Evolutionary conservation across 1,140 invertebrate genomes (phyloP).

Genomic region (Drosophila insularis): DNA sequence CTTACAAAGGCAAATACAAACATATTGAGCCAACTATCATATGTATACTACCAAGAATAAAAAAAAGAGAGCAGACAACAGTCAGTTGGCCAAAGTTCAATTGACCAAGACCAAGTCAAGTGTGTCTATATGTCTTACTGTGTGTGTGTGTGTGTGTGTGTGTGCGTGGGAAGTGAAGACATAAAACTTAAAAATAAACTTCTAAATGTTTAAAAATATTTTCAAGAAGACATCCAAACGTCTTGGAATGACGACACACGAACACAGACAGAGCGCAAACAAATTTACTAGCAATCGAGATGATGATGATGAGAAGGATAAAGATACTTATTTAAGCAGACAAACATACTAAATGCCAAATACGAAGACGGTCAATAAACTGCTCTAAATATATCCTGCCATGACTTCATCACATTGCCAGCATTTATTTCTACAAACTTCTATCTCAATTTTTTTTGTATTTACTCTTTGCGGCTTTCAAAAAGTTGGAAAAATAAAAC

Average conservation of each 20-base stretch:
- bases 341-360: slow-evolving; percentile 43
- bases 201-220: slow-evolving; percentile 45
- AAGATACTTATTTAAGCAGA: slow-evolving; percentile 49
- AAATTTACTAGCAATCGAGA: slow-evolving; percentile 51
- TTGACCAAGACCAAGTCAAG: slow-evolving; percentile 33
- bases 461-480: not conserved
- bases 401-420: not conserved
- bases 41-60: not conserved
- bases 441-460: not conserved
- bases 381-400: slow-evolving; percentile 7
- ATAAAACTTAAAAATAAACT: slow-evolving; percentile 59
- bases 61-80: slow-evolving; percentile 2
- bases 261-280: slow-evolving; percentile 43
- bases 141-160: slow-evolving; percentile 8
- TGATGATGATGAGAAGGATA: slow-evolving; percentile 43
- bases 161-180: slow-evolving; percentile 17
- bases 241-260: slow-evolving; percentile 31
- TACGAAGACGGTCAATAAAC: slow-evolving; percentile 50
- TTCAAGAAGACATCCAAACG: slow-evolving; percentile 33
- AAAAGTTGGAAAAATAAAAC: not conserved
- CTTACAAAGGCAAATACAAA: slow-evolving; percentile 17
- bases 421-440: not conserved
- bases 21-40: slow-evolving; percentile 43
- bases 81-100: slow-evolving; percentile 32
- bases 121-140: not conserved